A percentile compares a stretch with the other conserved stretches of the same genome.
phyloP scores from a whole-genome alignment of 2,797 vertebrate genomes.

The Aythya fuligula region DNA sequence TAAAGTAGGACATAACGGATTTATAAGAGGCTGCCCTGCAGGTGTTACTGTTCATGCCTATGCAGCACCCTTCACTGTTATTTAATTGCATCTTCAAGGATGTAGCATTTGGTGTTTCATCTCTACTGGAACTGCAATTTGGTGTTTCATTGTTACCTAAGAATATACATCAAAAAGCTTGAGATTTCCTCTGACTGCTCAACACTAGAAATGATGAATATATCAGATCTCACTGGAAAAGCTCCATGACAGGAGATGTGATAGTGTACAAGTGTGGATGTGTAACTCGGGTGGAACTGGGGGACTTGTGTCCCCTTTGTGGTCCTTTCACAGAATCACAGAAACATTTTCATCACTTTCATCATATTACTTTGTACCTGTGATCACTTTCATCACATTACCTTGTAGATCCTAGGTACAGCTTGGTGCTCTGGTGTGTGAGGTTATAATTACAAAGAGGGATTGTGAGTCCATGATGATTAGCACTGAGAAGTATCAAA shows the following conservation, averaged over 20 bases:
- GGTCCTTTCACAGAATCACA: not conserved
- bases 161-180: not conserved
- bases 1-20: not conserved
- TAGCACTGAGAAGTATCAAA: not conserved
- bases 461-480: no score
- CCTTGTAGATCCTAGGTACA: accelerated
- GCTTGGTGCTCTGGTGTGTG: accelerated
- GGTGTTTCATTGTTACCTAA: not conserved
- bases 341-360: not conserved
- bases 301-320: accelerated
- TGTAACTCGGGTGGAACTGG: not conserved
- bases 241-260: accelerated
- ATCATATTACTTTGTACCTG: no score
- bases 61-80: not conserved
- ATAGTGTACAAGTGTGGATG: accelerated
- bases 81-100: not conserved
- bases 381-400: not conserved
- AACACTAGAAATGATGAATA: not conserved
- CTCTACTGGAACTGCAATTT: not conserved
- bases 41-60: not conserved
- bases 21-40: accelerated
- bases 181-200: not conserved
- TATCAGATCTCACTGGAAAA: not conserved
- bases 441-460: not conserved
- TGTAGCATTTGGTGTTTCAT: not conserved